Percentiles rank a stretch among this genome's conserved stretches.
phyloP scores from a whole-genome alignment of 2,797 vertebrate species.

The Oryzias sinensis region DNA sequence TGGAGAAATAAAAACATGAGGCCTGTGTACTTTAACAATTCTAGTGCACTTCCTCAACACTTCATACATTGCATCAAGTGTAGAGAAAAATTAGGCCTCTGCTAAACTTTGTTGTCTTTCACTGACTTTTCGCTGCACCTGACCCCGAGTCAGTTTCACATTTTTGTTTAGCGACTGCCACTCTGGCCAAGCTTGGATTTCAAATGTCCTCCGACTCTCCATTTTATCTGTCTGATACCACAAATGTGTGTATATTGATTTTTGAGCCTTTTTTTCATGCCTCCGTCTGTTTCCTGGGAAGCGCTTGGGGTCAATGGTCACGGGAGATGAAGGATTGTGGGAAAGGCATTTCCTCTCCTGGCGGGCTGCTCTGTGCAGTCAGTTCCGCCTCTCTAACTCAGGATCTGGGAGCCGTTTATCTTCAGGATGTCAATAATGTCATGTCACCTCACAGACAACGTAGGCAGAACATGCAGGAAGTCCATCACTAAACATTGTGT shows the following conservation, averaged over 20 bases:
- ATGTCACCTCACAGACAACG: slow-evolving; percentile 38
- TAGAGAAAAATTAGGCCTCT: slow-evolving; percentile 2
- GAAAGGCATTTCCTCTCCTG: slow-evolving; percentile 55
- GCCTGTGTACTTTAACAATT: no score
- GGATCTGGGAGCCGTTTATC: slow-evolving; percentile 33
- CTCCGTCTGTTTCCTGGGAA: slow-evolving; percentile 53
- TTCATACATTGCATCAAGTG: slow-evolving; percentile 3
- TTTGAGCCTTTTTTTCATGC: slow-evolving; percentile 6
- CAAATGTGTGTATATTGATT: slow-evolving; percentile 9
- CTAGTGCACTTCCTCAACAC: not conserved
- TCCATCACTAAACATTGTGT: slow-evolving; percentile 33
- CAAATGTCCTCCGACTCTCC: not conserved
- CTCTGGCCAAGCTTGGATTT: not conserved
- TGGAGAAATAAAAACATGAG: no score
- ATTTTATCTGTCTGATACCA: slow-evolving; percentile 4
- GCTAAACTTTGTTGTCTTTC: slow-evolving; percentile 27
- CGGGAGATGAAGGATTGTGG: slow-evolving; percentile 9
- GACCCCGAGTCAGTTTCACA: slow-evolving; percentile 1
- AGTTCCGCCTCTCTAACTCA: slow-evolving; percentile 10
- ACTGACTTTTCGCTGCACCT: slow-evolving; percentile 14
- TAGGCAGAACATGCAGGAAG: slow-evolving; percentile 45
- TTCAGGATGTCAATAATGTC: slow-evolving; percentile 56
- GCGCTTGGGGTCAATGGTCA: slow-evolving; percentile 40
- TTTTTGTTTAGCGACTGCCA: not conserved
- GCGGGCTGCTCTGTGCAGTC: slow-evolving; percentile 18